A percentile compares a stretch with the other conserved stretches of the same genome.
Evolutionary conservation across 2,888 invertebrate genomes (phyloP).

Genomic region (Melikaiella ostensackeni): DNA sequence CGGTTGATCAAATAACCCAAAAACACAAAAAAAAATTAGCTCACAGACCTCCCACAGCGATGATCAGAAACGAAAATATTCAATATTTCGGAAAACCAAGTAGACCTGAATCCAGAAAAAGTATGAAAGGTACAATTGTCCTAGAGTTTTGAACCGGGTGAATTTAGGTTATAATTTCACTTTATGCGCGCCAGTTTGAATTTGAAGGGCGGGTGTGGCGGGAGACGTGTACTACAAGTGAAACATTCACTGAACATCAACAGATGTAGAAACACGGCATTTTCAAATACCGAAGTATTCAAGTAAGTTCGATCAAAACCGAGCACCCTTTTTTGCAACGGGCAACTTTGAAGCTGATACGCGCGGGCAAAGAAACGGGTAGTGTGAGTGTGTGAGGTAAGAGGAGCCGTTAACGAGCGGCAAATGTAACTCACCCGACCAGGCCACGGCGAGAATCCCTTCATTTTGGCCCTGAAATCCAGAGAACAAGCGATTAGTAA

Average conservation of each 20-base stretch:
- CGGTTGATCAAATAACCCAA: neutral
- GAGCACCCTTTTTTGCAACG: neutral
- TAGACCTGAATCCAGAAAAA: neutral
- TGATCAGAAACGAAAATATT: neutral
- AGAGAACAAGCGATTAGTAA: slow-evolving; percentile 65
- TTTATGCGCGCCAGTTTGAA: slow-evolving; percentile 73
- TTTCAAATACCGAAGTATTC: slow-evolving; percentile 62
- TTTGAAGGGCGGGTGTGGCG: slow-evolving; percentile 68
- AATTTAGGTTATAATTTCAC: slow-evolving; percentile 71
- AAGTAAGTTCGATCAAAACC: slow-evolving; percentile 47
- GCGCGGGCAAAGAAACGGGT: slow-evolving; percentile 35
- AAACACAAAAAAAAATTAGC: neutral
- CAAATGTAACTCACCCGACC: slow-evolving; percentile 89
- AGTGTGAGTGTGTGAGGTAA: slow-evolving; percentile 39
- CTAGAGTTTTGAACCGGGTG: slow-evolving; percentile 23
- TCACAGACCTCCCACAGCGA: neutral
- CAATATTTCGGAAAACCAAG: neutral
- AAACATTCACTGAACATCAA: slow-evolving; percentile 47
- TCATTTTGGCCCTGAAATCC: slow-evolving; percentile 96
- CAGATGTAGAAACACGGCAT: slow-evolving; percentile 12
- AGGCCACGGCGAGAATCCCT: slow-evolving; percentile 97
- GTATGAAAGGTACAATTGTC: neutral
- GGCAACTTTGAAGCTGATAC: neutral
- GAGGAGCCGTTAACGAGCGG: slow-evolving; percentile 42
- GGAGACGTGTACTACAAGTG: slow-evolving; percentile 59